Conservation (phyloP, 2,797 vertebrate species). For the Fundulus diaphanus region DNA sequence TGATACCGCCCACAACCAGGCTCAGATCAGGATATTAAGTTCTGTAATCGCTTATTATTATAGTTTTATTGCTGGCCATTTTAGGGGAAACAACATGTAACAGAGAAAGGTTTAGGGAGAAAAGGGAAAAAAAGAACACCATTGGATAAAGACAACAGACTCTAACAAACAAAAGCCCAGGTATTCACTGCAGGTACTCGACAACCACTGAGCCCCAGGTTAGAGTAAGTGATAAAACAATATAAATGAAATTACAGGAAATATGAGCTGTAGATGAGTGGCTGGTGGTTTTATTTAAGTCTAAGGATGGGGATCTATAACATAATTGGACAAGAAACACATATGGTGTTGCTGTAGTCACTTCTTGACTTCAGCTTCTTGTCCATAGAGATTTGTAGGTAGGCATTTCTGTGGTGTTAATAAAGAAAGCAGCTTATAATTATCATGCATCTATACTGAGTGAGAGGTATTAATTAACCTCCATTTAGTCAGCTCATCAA, state of each 20-base stretch:
- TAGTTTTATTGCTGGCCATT: constrained; percentile 29
- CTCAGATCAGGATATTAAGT: constrained; percentile 54
- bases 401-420: constrained; percentile 49
- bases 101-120: constrained; percentile 17
- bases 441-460: constrained; percentile 37
- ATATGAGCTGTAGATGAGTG: neutral
- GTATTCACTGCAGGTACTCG: too few relatives aligned
- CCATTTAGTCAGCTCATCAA: constrained; percentile 9
- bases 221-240: neutral
- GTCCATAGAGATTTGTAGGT: too few relatives aligned
- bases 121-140: neutral
- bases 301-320: neutral
- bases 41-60: constrained; percentile 41
- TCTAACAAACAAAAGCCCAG: too few relatives aligned
- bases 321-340: constrained; percentile 31
- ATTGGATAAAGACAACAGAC: neutral
- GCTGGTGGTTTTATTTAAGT: neutral
- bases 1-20: constrained; percentile 25
- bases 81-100: constrained; percentile 20
- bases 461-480: too few relatives aligned
- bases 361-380: too few relatives aligned
- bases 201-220: too few relatives aligned
- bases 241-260: neutral
- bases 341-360: constrained; percentile 28
- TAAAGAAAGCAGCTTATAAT: constrained; percentile 56